phyloP scores from a whole-genome alignment of 2,113 vertebrate genomes.

The Nesospiza acunhae region DNA sequence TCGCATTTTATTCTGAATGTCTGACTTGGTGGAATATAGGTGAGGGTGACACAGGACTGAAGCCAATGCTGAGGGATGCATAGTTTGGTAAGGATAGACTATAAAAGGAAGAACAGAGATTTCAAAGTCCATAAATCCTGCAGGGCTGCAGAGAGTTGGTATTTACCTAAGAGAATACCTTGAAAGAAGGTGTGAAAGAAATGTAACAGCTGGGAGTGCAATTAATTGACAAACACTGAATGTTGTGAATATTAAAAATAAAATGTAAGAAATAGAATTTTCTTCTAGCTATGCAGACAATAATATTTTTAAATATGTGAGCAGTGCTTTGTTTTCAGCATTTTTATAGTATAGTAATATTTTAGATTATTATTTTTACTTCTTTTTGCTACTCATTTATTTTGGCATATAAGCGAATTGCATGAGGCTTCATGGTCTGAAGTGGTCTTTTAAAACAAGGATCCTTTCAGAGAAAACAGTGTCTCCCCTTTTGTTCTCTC shows the following conservation, averaged over 20 bases:
- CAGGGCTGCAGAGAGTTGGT: slow-evolving; percentile 10
- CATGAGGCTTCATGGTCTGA: neutral
- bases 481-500: neutral
- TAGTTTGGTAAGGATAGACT: neutral
- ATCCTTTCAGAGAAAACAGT: neutral
- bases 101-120: neutral
- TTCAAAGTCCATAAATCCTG: slow-evolving; percentile 15
- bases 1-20: neutral
- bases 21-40: neutral
- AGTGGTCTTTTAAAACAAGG: neutral
- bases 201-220: slow-evolving; percentile 29
- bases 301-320: neutral
- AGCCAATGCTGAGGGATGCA: neutral
- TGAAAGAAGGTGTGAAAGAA: slow-evolving; percentile 37
- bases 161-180: slow-evolving; percentile 45
- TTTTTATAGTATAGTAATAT: neutral
- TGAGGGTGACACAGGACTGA: neutral
- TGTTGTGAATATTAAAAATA: slow-evolving; percentile 11
- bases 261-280: neutral
- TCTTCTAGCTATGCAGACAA: neutral
- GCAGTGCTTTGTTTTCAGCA: neutral
- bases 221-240: slow-evolving; percentile 1
- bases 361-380: neutral
- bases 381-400: neutral
- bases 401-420: neutral